Percentiles rank a stretch among this genome's conserved stretches.
These are phyloP conservation scores for Florisuga fusca DNA, from an alignment of 2,797 vertebrate species.

Conservation along the genomic window DNA sequence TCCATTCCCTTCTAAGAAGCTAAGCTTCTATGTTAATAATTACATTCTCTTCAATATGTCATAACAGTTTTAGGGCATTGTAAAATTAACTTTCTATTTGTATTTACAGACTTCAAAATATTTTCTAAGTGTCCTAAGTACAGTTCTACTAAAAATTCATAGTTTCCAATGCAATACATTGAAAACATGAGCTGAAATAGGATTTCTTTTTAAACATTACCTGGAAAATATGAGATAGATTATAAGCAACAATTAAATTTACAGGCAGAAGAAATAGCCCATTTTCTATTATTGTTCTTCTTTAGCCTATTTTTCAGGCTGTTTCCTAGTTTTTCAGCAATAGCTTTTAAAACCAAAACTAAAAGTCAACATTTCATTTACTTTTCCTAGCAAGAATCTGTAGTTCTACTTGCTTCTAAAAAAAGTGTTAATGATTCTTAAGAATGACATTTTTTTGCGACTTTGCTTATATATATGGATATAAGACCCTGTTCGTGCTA, in stretches of 20 bases:
- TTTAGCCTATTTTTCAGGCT: not conserved
- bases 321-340: not conserved
- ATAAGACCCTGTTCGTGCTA: not conserved
- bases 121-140: not conserved
- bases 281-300: not conserved
- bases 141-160: not conserved
- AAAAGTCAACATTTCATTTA: not conserved
- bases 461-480: not conserved
- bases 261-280: not conserved
- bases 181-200: not conserved
- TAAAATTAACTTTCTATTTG: not conserved
- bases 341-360: not conserved
- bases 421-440: not conserved
- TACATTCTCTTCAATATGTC: not conserved
- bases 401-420: not conserved
- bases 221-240: not conserved
- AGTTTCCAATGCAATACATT: not conserved
- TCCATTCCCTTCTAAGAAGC: not conserved
- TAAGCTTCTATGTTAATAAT: not conserved
- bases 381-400: not conserved
- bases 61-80: not conserved
- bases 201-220: not conserved
- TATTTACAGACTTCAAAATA: not conserved
- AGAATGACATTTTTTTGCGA: not conserved
- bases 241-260: not conserved